Percentiles rank a stretch among this genome's conserved stretches.
Evolutionary conservation across 2,888 invertebrate genomes (phyloP).

Genomic region (Ditylenchus weischeri): DNA sequence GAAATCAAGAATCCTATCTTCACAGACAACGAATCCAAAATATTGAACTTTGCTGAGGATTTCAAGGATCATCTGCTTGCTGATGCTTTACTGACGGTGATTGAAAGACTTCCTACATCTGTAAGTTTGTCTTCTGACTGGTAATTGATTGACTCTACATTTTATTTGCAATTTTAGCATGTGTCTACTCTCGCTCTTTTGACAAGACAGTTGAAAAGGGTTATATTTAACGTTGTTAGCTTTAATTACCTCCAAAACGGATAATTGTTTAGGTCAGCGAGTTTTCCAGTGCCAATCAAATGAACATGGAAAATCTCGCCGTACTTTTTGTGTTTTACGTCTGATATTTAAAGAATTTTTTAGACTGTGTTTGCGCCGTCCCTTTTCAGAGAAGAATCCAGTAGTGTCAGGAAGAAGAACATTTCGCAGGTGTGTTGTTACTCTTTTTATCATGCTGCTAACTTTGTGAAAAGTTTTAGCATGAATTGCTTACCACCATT

Average conservation of each 20-base stretch:
- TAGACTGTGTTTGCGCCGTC: slow-evolving; percentile 38
- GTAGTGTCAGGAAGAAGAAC: not conserved
- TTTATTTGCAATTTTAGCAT: too few relatives aligned
- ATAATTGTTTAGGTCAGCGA: slow-evolving; percentile 27
- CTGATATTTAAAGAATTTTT: too few relatives aligned
- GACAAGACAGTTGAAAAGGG: slow-evolving; percentile 40
- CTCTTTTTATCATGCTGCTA: too few relatives aligned
- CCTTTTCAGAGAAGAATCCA: slow-evolving; percentile 34
- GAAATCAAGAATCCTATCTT: slow-evolving; percentile 31
- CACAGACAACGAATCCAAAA: slow-evolving; percentile 21
- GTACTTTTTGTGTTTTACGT: not conserved
- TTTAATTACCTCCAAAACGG: not conserved
- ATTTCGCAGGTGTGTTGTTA: not conserved
- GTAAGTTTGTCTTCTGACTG: slow-evolving; percentile 7
- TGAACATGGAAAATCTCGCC: slow-evolving; percentile 41
- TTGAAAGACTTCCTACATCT: slow-evolving; percentile 23
- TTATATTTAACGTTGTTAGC: slow-evolving; percentile 19
- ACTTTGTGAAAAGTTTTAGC: not conserved
- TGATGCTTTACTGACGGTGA: slow-evolving; percentile 17
- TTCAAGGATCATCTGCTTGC: slow-evolving; percentile 6
- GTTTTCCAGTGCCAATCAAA: slow-evolving; percentile 33
- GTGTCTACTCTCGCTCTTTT: slow-evolving; percentile 41
- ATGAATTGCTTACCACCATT: slow-evolving; percentile 5
- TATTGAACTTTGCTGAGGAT: slow-evolving; percentile 31
- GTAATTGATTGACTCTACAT: too few relatives aligned